A percentile compares a stretch with the other conserved stretches of the same genome.
phyloP scores from a whole-genome alignment of 2,888 invertebrate genomes.

The Autographa gamma region DNA sequence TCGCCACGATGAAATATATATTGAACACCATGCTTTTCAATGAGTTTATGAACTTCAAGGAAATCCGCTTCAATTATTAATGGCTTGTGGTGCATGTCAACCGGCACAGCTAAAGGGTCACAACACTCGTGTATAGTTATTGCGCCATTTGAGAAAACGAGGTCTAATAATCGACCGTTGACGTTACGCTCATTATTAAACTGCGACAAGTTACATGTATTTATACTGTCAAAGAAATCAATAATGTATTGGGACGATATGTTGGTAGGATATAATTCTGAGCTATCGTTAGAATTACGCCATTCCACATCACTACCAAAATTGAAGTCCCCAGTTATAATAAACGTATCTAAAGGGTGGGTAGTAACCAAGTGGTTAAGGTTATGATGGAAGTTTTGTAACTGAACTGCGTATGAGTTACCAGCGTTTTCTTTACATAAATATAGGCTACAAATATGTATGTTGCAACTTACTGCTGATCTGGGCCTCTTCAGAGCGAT shows the following conservation, averaged over 20 bases:
- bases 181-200: not conserved
- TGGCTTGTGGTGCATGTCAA: too few relatives aligned
- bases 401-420: slow-evolving; percentile 18
- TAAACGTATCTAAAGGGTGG: slow-evolving; percentile 14
- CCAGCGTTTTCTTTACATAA: slow-evolving; percentile 13
- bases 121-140: too few relatives aligned
- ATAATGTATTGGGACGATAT: not conserved
- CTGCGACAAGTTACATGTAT: not conserved
- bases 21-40: not conserved
- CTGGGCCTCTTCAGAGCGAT: not conserved
- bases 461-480: not conserved
- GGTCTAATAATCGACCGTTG: not conserved
- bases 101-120: too few relatives aligned
- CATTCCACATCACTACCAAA: slow-evolving; percentile 12
- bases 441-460: slow-evolving; percentile 8
- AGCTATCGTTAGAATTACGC: not conserved
- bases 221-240: not conserved
- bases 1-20: slow-evolving; percentile 12
- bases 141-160: too few relatives aligned
- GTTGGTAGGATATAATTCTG: not conserved
- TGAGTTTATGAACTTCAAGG: too few relatives aligned
- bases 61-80: too few relatives aligned
- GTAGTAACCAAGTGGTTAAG: slow-evolving; percentile 10
- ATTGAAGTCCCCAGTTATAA: slow-evolving; percentile 22
- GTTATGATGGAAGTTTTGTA: slow-evolving; percentile 26